Evolutionary conservation across 2,888 invertebrate species (phyloP), one percentile per base, ranked within the genome.

Genomic region (Parasteatoda lunata): DNA sequence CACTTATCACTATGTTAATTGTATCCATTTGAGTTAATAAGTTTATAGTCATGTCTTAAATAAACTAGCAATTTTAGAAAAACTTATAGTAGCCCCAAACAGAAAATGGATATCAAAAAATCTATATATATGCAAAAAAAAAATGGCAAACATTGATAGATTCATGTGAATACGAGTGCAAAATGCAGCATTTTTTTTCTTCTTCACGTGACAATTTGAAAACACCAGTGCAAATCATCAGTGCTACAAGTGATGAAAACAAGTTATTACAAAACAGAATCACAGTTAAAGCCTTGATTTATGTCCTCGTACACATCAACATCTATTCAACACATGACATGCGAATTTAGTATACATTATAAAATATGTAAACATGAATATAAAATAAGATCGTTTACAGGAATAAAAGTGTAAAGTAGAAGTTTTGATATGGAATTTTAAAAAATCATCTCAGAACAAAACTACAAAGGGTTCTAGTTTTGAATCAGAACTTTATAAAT

Each of bases 201-300:
- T n/a, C 48, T 15, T 65, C 69, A 69, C 77, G 11, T 68, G 69
- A 77, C 45, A 77, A 77, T 54, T 77, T 77, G 77, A 66, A 77
- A 69, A 77, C n/a, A 13, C n/a, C 13, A 45, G 52, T 69, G 51
- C 77, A 77, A 77, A 77, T 77, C 66, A 68, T 77, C 77, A 77
- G 77, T 77, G 77, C 77, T 52, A 13, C 6, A 15, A 1, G 47
- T 8, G 15, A 11, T 47, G 64, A 64, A n/a, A n/a, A 69, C 68
- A 45, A 4, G 47, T 54, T 59, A 59, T n/a, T 13, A 54, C 15
- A 71, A 30, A 9, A 52, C 59, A n/a, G 48, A 82, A 76, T 76
- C 69, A 75, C 76, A 82, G 81, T 69, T 82, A 68, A 65, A 76
- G 81, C 69, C 69, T 82, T 82, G 81, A 73, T 82, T 69, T 69